A percentile compares a stretch with the other conserved stretches of the same genome.
phyloP scores from a whole-genome alignment of 2,888 invertebrate species.

The Disparrhopalites patrizii region DNA sequence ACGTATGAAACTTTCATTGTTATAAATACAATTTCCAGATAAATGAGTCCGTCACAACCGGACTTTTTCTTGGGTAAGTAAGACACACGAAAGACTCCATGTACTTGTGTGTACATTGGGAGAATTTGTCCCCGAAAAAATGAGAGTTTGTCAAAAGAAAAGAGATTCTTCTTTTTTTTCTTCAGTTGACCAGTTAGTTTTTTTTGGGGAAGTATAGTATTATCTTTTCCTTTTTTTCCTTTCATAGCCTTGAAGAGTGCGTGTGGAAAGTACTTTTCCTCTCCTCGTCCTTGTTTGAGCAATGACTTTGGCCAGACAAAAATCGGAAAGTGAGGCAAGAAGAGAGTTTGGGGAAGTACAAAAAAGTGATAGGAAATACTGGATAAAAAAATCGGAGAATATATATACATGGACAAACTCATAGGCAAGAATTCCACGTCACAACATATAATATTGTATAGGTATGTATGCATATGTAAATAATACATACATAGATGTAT shows the following conservation, averaged over 20 bases:
- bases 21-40: conserved; percentile 10
- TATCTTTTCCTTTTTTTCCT: conserved; percentile 2
- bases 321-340: not conserved
- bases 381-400: too few species aligned
- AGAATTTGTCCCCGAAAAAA: conserved; percentile 4
- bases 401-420: too few species aligned
- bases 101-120: too few species aligned
- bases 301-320: not conserved
- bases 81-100: not conserved
- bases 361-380: not conserved
- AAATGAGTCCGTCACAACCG: not conserved
- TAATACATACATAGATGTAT: too few species aligned
- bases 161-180: not conserved
- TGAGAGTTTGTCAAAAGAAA: not conserved
- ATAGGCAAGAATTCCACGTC: too few species aligned
- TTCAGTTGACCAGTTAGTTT: conserved; percentile 5
- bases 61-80: not conserved
- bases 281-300: not conserved
- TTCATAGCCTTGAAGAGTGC: not conserved
- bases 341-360: not conserved
- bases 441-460: too few species aligned
- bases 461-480: too few species aligned
- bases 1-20: conserved; percentile 8
- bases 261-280: not conserved
- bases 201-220: not conserved